Evolutionary conservation across 2,888 invertebrate species (phyloP).

Genomic region (Hemistola chrysoprasaria): DNA sequence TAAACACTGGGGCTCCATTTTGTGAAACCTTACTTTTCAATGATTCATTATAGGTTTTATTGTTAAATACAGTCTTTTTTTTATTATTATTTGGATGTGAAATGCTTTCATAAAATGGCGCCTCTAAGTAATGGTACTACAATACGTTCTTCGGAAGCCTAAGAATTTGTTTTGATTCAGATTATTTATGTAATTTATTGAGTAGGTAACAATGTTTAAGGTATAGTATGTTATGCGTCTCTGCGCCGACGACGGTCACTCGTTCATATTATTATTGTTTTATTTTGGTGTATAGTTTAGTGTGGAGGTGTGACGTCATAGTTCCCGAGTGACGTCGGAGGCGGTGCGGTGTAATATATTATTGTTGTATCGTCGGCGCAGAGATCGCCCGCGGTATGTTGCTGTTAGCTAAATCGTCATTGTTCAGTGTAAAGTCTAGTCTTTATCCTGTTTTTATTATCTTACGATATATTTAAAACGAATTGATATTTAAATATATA

Average conservation of each 20-base stretch:
- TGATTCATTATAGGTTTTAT: not conserved
- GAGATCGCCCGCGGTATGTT: slow-evolving; percentile 59
- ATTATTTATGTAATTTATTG: slow-evolving; percentile 81
- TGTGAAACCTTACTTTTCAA: slow-evolving; percentile 2
- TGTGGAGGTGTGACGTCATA: slow-evolving; percentile 39
- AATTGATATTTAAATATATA: slow-evolving; percentile 74
- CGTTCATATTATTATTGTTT: slow-evolving; percentile 48
- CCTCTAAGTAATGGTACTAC: slow-evolving; percentile 44
- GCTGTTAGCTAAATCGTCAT: slow-evolving; percentile 76
- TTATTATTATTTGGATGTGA: not conserved
- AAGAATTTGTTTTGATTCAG: slow-evolving; percentile 79
- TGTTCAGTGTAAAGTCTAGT: slow-evolving; percentile 83
- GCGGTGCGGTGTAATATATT: slow-evolving; percentile 27
- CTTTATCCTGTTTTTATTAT: slow-evolving; percentile 80
- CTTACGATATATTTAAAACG: slow-evolving; percentile 73
- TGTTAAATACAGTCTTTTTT: not conserved
- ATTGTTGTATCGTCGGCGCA: slow-evolving; percentile 40
- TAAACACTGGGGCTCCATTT: slow-evolving; percentile 11
- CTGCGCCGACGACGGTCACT: slow-evolving; percentile 42
- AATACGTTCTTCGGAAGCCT: slow-evolving; percentile 70
- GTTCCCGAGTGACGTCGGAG: slow-evolving; percentile 22
- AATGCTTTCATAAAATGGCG: slow-evolving; percentile 19
- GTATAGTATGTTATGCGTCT: slow-evolving; percentile 53
- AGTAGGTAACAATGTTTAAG: slow-evolving; percentile 69
- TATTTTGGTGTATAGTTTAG: slow-evolving; percentile 43